Evolutionary conservation across 2,113 vertebrate species (phyloP).

Genomic region (Dromas ardeola): DNA sequence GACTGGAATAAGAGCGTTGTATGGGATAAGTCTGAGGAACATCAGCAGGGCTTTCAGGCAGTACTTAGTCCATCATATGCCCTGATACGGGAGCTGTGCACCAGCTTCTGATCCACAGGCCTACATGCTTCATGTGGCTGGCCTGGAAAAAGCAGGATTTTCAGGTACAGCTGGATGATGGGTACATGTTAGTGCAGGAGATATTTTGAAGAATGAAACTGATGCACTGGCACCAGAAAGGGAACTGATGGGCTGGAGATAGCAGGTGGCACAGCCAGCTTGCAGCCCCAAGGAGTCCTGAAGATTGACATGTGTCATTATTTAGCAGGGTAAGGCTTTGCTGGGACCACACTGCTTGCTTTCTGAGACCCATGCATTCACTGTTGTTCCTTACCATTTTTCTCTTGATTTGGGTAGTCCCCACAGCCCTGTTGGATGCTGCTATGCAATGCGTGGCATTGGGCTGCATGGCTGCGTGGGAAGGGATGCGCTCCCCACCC

Average conservation of each 20-base stretch:
- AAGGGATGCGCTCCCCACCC: background rate
- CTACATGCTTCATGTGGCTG: background rate
- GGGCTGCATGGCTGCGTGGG: rapidly evolving
- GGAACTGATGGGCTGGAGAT: background rate
- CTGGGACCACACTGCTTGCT: background rate
- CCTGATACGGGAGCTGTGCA: background rate
- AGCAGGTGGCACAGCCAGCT: background rate
- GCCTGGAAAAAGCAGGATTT: background rate
- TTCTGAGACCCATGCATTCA: background rate
- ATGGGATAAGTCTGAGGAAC: background rate
- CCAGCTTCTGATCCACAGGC: background rate
- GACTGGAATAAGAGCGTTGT: background rate
- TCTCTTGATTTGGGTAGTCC: background rate
- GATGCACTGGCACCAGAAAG: background rate
- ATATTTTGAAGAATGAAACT: background rate
- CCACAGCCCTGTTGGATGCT: background rate
- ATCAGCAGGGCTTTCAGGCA: background rate
- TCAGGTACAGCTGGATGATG: background rate
- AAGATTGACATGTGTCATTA: background rate
- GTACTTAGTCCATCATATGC: background rate
- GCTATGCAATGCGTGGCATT: background rate
- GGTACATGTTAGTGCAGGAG: background rate
- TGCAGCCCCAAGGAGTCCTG: background rate
- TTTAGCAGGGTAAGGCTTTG: background rate
- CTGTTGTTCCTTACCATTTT: background rate